Evolutionary conservation across 2,888 invertebrate species (phyloP).

Genomic region (Oegoconia quadripuncta): DNA sequence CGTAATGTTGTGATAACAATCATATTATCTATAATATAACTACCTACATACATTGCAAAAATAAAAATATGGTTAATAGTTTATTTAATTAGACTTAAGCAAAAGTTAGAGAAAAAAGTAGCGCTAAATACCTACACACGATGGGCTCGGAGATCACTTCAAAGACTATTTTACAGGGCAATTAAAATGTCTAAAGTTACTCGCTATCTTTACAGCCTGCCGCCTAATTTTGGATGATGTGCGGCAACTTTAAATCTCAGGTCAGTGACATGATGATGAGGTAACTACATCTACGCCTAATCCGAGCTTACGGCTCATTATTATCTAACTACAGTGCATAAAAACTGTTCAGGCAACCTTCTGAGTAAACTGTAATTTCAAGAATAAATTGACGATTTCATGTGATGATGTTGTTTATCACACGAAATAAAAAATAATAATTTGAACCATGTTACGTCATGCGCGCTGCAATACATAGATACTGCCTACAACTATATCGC

Average conservation of each 20-base stretch:
- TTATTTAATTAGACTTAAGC: too few relatives aligned
- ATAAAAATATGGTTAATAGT: too few relatives aligned
- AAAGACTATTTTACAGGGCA: slow-evolving; percentile 20
- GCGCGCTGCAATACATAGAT: slow-evolving; percentile 4
- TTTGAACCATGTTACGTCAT: slow-evolving; percentile 15
- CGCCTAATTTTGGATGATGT: slow-evolving; percentile 44
- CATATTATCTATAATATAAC: too few relatives aligned
- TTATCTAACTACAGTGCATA: slow-evolving; percentile 5
- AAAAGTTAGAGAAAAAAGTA: too few relatives aligned
- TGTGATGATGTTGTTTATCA: too few relatives aligned
- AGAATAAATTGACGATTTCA: too few relatives aligned
- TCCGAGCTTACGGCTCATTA: slow-evolving; percentile 10
- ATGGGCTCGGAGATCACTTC: neutral
- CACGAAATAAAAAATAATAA: too few relatives aligned
- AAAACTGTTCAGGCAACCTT: slow-evolving; percentile 1
- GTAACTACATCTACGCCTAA: slow-evolving; percentile 4
- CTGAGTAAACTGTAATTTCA: neutral
- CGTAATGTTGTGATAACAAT: too few relatives aligned
- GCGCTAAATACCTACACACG: too few relatives aligned
- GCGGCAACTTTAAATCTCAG: slow-evolving; percentile 42
- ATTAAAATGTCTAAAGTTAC: slow-evolving; percentile 18
- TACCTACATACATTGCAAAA: too few relatives aligned
- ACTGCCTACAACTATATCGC: slow-evolving; percentile 4
- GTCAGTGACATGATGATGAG: slow-evolving; percentile 46
- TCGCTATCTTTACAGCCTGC: slow-evolving; percentile 37